Base-by-base conservation (phyloP, 92 coral and sea anemone genomes). In the Paramuricea clavata region DNA sequence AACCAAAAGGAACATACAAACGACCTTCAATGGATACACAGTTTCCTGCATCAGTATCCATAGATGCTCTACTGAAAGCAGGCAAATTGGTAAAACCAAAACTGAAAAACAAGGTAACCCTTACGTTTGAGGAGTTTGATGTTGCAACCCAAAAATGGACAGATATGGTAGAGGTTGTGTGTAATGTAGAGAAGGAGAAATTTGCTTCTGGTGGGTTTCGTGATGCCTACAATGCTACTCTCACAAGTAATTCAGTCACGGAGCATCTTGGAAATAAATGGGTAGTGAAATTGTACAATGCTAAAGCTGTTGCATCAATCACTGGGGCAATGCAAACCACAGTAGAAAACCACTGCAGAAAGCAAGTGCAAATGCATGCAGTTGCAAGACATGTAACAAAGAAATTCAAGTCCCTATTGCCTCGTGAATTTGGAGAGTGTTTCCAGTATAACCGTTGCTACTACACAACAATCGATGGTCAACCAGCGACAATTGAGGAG, bases 341-440 rank as follows among this genome's bases (percentile, higher is more conserved):
- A 54, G 44, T 87, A 27, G 91, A 83, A 61, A 56, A 64, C 74
- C 91, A 91, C 56, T 74, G 81, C 39, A 62, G 90, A 27, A 87
- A 90, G 33, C 91, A 87, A 69, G 86, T 90, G 33, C 88, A 91
- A 69, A 91, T 87, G 91, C 91, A 91, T 83, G 91, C 76, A 56
- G 93, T 87, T 26, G 93, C 91, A n/a, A 90, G 93, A 85, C 83
- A 87, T 44, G 23, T 87, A 68, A 90, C 89, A 68, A 87, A 90
- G 34, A 77, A 70, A 52, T 87, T 87, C 33, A 68, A 65, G 52
- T 57, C 88, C 25, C 68, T 78, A 71, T 91, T 72, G 31, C 91
- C 93, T 50, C 32, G 25, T 49, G 69, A 82, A 67, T 80, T 87
- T 83, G 91, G 91, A 77, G 31, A 87, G 88, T 87, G 88, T 78